Evolutionary conservation across 1,140 invertebrate species (phyloP), one percentile per base, ranked within the genome.

Genomic region (Megalonaias nervosa): DNA sequence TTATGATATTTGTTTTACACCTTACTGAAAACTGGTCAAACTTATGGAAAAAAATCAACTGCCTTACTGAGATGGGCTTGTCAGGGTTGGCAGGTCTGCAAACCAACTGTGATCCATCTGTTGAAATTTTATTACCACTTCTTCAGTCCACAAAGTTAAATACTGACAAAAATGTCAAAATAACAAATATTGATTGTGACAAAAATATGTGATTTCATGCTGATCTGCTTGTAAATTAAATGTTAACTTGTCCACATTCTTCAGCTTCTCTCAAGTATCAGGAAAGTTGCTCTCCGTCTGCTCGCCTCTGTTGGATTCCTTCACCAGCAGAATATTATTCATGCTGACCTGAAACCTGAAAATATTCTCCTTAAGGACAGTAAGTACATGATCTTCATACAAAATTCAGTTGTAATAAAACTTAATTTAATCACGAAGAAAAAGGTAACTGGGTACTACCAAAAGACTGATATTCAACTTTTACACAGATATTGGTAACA

Each of bases 271-370:
- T 19, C 16, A 21, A 67, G 74, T 11, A 56, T 78, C 6, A 55
- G 66, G 15, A 55, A 26, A 19, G 59, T 78, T 26, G 76, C 71
- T 0, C 70, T 78, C 1, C 58, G 76, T 26, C 70, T 78, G 9
- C 81, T 91, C 17, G 75, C 84, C 60, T 87, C 88, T 13, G 75
- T 91, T 21, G 89, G 89, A 11, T 91, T 91, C 79, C 85, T 91
- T 2, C 84, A 87, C 65, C 85, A 87, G 74, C 86, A 89, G 68
- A 90, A 91, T 80, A 81, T 90, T 19, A 91, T 91, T 75, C 91
- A 91, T 81, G 89, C 90, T 64, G 90, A 91, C 81, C 84, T 91
- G 16, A 91, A 91, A 80, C 91, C 91, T 26, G 91, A 91, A 70
- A 91, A 91, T 82, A 87, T 91, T 64, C 84, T 91, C 2, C 77